These are phyloP conservation scores for Eclectus roratus DNA, from an alignment of 2,113 vertebrate species.

Conservation along the genomic window DNA sequence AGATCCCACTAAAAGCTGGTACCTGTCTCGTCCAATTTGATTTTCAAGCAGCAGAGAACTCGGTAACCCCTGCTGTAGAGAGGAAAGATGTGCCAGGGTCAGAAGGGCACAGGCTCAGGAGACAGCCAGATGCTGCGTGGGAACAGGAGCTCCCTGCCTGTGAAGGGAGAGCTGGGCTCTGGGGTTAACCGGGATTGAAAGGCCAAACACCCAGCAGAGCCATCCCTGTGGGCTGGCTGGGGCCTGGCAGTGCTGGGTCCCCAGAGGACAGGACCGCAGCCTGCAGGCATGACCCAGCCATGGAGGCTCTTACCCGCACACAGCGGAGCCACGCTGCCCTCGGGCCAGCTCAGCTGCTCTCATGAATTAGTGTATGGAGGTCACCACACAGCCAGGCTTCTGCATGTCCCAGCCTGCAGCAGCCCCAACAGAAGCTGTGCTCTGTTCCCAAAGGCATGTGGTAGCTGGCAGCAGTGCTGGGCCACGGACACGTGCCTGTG, in stretches of 20 bases:
- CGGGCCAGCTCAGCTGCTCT: neutral
- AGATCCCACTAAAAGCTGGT: neutral
- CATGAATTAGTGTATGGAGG: neutral
- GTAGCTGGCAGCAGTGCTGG: neutral
- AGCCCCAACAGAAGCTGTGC: neutral
- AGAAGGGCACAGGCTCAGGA: neutral
- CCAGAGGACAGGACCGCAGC: neutral
- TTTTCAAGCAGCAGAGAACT: neutral
- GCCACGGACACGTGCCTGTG: neutral
- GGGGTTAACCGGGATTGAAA: neutral
- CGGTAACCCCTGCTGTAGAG: neutral
- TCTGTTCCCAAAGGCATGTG: neutral
- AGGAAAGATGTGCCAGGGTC: neutral
- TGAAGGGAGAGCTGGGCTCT: neutral
- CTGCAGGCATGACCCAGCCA: neutral
- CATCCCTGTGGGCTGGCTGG: rapidly evolving
- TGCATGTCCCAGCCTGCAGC: neutral
- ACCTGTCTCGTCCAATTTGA: neutral
- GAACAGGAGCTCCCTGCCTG: neutral
- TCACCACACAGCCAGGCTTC: neutral
- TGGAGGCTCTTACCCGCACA: rapidly evolving
- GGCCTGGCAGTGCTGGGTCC: neutral
- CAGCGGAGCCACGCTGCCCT: neutral
- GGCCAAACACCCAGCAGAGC: neutral
- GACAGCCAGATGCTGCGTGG: neutral